Base-by-base conservation (phyloP, 2,888 invertebrate genomes). In the Drosophila colorata region DNA sequence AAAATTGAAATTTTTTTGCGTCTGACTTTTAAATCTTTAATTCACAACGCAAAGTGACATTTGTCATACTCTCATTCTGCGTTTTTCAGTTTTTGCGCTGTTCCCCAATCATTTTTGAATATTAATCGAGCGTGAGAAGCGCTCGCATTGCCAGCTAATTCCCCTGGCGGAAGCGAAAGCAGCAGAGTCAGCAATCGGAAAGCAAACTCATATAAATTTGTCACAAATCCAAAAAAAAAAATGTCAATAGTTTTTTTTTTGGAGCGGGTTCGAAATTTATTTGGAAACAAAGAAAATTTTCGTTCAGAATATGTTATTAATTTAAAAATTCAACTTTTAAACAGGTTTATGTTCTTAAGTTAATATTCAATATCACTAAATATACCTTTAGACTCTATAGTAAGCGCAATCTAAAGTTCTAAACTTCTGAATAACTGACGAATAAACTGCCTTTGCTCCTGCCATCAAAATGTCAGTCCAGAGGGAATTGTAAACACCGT, bases 61-160 rank as follows among this genome's bases (percentile, higher is more conserved):
- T 56, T 57, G 33, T 44, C 16, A 25, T 61, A 44, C 46, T 49
- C 44, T 41, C 52, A 13, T 41, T 23, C 46, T 69, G 16, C 58
- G 49, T 55, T 68, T 51, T 66, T 55, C 52, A 48, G 61, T 56
- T 74, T 49, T 61, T 58, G 43, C 20, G 57, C 41, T 25, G 53
- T 47, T 63, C 60, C 48, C 65, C 77, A 80, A 78, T 75, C 84
- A 67, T 60, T 78, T 77, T 64, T 53, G 65, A 76, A 74, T 78
- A 58, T 76, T 78, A 83, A 86, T 80, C 76, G 81, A 74, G 87
- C 64, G 68, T 76, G 74, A 69, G 66, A 80, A 80, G 56, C 60
- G 59, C 49, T 64, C 57, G 48, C 68, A 44, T 56, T 85, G 52
- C 53, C 76, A 59, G 55, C 43, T 52, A 33, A 58, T 60, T 40